phyloP scores from a whole-genome alignment of 2,888 invertebrate genomes.

The Gastracanthus pulcherrimus region DNA sequence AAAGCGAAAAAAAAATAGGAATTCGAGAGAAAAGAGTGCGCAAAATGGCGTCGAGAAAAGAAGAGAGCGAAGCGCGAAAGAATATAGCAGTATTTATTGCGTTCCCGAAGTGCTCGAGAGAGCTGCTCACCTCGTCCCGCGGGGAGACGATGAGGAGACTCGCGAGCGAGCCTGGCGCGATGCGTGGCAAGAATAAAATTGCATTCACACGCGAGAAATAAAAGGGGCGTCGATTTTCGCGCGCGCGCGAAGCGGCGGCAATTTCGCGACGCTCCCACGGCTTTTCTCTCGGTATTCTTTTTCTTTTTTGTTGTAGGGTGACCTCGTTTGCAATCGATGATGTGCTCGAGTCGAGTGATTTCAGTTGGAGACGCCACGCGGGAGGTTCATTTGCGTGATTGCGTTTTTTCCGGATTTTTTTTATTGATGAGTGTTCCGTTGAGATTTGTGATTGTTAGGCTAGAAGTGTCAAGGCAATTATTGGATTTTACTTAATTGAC shows the following conservation, averaged over 20 bases:
- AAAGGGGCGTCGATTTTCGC: conserved; percentile 26
- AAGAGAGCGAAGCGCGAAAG: neutral
- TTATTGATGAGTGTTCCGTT: too few relatives aligned
- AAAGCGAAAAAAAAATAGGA: neutral
- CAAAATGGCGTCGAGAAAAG: neutral
- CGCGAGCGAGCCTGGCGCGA: conserved; percentile 3
- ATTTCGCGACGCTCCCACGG: too few relatives aligned
- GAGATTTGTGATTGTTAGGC: too few relatives aligned
- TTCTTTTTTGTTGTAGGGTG: too few relatives aligned
- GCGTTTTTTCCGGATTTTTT: too few relatives aligned
- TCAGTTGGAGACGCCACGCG: too few relatives aligned
- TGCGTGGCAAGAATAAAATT: conserved; percentile 49
- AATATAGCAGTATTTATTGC: conserved; percentile 39
- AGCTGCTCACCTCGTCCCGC: conserved; percentile 15
- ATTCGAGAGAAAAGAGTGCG: neutral
- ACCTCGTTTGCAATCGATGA: too few relatives aligned
- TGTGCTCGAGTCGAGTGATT: too few relatives aligned
- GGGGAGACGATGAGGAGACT: conserved; percentile 17
- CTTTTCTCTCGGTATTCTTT: neutral
- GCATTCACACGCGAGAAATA: neutral
- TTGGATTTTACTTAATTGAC: too few relatives aligned
- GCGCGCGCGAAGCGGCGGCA: too few relatives aligned
- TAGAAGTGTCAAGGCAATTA: too few relatives aligned
- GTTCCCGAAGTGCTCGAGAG: conserved; percentile 13
- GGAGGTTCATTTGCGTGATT: too few relatives aligned